Evolutionary conservation across 1,140 invertebrate genomes (phyloP), one percentile per base, ranked within the genome.

Genomic region (Hirudo medicinalis): DNA sequence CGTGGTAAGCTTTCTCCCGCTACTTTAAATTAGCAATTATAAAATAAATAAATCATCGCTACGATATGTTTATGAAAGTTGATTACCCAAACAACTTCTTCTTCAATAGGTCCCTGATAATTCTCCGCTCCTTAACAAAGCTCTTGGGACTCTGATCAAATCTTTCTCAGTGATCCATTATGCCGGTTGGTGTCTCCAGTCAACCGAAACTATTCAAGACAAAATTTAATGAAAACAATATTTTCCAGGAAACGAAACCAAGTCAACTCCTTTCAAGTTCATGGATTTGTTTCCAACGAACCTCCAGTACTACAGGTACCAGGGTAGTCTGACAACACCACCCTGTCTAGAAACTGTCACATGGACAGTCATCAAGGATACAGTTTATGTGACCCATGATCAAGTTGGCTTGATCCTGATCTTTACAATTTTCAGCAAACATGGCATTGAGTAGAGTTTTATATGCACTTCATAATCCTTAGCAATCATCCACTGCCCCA

Each of bases 291-390:
- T 70, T n/a, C 69, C 69, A n/a, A 25, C 2, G 53, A 49, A 43
- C 17, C 32, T 36, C 36, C 27, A 36, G 19, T 82, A 78, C 78
- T 90, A 85, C 77, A 82, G 85, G 3, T 91, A 91, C 76, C 76
- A 84, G 4, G 89, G 89, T 4, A 90, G 89, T 0, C 79, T 91
- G 57, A 91, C 89, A 1, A 90, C 89, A 8, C 89, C 89, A 0
- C 81, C 79, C 2, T 91, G 89, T 75, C 84, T 85, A 57, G 88
- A 90, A 77, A 83, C 85, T 25, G 88, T 91, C 4, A 84, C 85
- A 1, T 91, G 89, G 89, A 88, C 87, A 25, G 82, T 91, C 1
- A 84, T 89, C 70, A 87, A 92, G 55, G 17, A 67, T 20, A 55
- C 70, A 20, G 20, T 71, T n/a, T 63, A 32, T n/a, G 71, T 74